Conservation (phyloP, 37 sponge, comb jelly and placozoan genomes). For the Spongia lamella region DNA sequence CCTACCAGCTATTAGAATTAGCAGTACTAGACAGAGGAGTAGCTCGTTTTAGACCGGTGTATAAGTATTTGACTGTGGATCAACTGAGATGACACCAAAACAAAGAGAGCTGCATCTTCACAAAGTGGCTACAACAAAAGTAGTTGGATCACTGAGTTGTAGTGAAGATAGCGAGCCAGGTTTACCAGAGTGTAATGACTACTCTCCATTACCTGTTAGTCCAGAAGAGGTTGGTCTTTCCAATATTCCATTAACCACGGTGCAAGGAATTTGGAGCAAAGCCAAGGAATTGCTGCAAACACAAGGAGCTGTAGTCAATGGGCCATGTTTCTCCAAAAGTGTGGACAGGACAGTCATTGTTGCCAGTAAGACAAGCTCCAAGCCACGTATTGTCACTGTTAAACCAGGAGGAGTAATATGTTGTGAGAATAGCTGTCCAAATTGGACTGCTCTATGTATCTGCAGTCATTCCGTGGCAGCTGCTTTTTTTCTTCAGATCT, state of each 20-base stretch:
- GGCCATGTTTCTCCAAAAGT: constrained; percentile 1
- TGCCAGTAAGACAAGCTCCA: constrained; percentile 1
- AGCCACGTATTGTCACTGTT: not conserved
- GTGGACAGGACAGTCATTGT: not conserved
- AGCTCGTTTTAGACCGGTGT: not conserved
- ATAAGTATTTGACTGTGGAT: not conserved
- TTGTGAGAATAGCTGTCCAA: constrained; percentile 21
- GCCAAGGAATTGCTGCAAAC: not conserved
- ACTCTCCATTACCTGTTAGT: not conserved
- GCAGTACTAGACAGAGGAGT: constrained; percentile 9
- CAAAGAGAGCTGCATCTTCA: too few species aligned
- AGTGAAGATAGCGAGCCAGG: too few species aligned
- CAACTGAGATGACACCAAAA: not conserved
- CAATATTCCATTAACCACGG: not conserved
- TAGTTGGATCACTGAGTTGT: too few species aligned
- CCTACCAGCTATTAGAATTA: not conserved
- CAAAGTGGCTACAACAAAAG: too few species aligned
- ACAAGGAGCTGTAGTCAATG: not conserved
- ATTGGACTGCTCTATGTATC: not conserved
- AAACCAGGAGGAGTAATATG: not conserved
- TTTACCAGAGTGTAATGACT: too few species aligned
- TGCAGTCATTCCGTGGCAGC: constrained; percentile 29
- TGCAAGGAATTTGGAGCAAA: constrained; percentile 2
- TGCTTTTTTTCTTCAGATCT: not conserved
- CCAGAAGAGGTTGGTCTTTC: not conserved